Evolutionary conservation across 2,797 vertebrate species (phyloP).

Genomic region (Trachurus trachurus): DNA sequence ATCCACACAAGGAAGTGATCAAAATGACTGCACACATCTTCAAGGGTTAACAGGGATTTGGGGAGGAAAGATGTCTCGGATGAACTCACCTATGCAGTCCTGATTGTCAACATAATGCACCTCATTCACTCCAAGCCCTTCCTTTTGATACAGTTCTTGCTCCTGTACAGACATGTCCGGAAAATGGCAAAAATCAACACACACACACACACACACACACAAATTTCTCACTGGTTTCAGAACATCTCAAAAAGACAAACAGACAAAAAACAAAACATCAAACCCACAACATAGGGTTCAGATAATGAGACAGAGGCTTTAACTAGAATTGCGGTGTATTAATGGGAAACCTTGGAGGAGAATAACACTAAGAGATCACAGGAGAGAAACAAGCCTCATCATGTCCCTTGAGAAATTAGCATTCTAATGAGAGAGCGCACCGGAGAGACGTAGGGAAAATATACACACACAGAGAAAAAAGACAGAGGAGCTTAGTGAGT

Average conservation of each 20-base stretch:
- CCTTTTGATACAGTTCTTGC: constrained; percentile 97
- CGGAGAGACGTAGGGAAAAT: constrained; percentile 41
- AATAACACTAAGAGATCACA: constrained; percentile 70
- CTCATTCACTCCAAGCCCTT: constrained; percentile 97
- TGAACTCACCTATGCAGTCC: constrained; percentile 94
- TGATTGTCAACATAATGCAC: constrained; percentile 99
- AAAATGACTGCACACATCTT: background rate
- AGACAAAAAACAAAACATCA: constrained; percentile 31
- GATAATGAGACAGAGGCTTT: constrained; percentile 43
- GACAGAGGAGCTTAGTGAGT: constrained; percentile 27
- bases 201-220: too few species aligned
- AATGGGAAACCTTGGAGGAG: constrained; percentile 71
- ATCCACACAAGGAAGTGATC: background rate
- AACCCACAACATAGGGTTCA: constrained; percentile 27
- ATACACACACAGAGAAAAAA: constrained; percentile 16
- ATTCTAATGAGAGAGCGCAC: constrained; percentile 66
- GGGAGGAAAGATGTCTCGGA: background rate
- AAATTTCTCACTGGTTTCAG: constrained; percentile 9
- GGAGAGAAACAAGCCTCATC: constrained; percentile 61
- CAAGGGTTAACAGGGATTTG: background rate
- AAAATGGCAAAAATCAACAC: constrained; percentile 18
- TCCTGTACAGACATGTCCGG: constrained; percentile 84
- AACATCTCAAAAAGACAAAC: constrained; percentile 18
- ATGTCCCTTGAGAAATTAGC: constrained; percentile 76
- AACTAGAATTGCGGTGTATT: constrained; percentile 44